Percentiles rank a stretch among this genome's conserved stretches.
Evolutionary conservation across 2,113 vertebrate species (phyloP).

Genomic region (Macrotis lagotis): DNA sequence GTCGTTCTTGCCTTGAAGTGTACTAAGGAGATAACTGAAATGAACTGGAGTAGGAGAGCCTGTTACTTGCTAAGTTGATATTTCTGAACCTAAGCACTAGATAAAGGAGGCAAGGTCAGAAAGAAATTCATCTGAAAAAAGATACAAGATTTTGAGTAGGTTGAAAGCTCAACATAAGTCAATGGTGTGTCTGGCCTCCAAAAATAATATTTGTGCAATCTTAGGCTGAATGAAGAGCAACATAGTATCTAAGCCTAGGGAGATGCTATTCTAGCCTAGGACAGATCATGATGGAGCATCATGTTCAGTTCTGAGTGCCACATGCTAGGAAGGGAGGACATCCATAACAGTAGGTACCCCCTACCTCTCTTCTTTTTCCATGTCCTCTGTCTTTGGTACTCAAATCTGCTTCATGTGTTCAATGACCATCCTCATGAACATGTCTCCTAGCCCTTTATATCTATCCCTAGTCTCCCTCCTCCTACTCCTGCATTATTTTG

Average conservation of each 20-base stretch:
- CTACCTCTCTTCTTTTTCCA: background rate
- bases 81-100: background rate
- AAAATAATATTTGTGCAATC: background rate
- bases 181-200: background rate
- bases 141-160: background rate
- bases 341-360: background rate
- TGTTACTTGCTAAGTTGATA: background rate
- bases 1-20: background rate
- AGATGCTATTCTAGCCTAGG: background rate
- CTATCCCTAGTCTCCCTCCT: background rate
- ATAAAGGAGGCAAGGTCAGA: background rate
- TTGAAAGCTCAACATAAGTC: background rate
- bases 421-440: background rate
- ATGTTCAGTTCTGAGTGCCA: background rate
- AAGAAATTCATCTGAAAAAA: background rate
- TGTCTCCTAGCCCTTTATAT: background rate
- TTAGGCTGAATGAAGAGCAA: background rate
- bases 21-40: background rate
- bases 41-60: background rate
- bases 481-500: background rate
- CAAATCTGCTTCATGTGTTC: background rate
- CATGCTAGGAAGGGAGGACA: background rate
- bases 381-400: background rate
- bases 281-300: background rate
- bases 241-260: background rate